Base-by-base conservation (phyloP, 2,888 invertebrate genomes). In the Eristalinus aeneus region DNA sequence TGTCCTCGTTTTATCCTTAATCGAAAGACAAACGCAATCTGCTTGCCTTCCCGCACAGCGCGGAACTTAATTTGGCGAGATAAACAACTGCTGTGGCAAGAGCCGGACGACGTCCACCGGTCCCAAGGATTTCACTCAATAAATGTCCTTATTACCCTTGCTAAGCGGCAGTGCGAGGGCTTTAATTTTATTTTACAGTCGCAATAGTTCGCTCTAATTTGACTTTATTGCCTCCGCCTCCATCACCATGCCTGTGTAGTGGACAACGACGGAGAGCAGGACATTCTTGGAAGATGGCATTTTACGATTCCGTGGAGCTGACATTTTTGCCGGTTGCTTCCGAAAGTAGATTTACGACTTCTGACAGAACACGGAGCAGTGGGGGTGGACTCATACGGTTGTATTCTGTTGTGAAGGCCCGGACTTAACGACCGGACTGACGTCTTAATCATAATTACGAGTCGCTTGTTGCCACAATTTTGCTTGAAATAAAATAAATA, bases 31-130 rank as follows among this genome's bases (percentile, higher is more conserved):
- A 34, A 69, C 36, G 32, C 32, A 71, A 77, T 77, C 77, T 56
- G 71, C 36, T 58, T 69, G 10, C 20, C 27, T 27, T 12, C 58
- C 9, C 63, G 39, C 23, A 23, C 20, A n/a, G 46, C 39, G 64
- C 11, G 36, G 53, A 22, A 65, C 58, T 78, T 65, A 65, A 78
- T 74, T 74, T 68, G 39, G 27, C 68, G 69, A 80, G 63, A 74
- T 39, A 78, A 78, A 78, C 64, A 78, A 78, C 54, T 8, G 54
- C 54, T 22, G 20, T 58, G 39, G 63, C 36, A 39, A 32, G 22
- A 39, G 63, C 46, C 61, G 74, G 27, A 27, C 27, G 12, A 60
- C 32, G 67, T 68, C 60, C 20, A 74, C 67, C 22, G 60, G 67
- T 56, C 67, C 68, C 63, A 39, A 56, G 36, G 36, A 54, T 72